Base-by-base conservation (phyloP, 2,888 invertebrate genomes). In the Labia minor region DNA sequence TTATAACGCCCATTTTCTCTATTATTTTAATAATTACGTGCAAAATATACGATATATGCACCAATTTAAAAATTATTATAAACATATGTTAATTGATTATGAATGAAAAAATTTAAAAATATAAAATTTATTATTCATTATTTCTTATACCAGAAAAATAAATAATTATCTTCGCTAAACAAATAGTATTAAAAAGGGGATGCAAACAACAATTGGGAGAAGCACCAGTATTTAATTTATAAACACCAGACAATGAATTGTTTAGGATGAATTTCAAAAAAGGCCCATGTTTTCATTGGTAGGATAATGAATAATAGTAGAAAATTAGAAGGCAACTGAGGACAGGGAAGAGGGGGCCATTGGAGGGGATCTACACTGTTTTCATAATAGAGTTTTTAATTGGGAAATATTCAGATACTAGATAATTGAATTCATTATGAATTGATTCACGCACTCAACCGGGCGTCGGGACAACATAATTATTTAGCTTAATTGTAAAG, bases 381-480 rank as follows among this genome's bases (percentile, higher is more conserved):
- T 49, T 49, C 49, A 49, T 49, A 49, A 49, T 49, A 49, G 49
- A 49, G 49, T 49, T 49, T 49, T 49, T 49, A 49, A 49, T 49
- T 49, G 49, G 49, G 14, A 49, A 49, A 49, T 49, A 49, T 49
- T 49, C 49, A 49, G 49, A 49, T n/a, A 16, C 49, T 49, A 49
- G 49, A 49, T 49, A 49, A 49, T 49, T 49, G 49, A 49, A 49
- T 49, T 49, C 49, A 49, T 49, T 49, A 49, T 49, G 49, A 49
- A 49, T 49, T 49, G 49, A 49, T 49, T 49, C 49, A 49, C 49
- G 49, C 49, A 49, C 49, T 49, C 49, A 49, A 14, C 49, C 49
- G 49, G 49, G 49, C 49, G 49, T 16, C 16, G 49, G 49, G 49
- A 49, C 49, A 49, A 49, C 49, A 49, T 49, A 49, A 49, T 49